Percentiles rank a stretch among this genome's conserved stretches.
phyloP scores from a whole-genome alignment of 2,888 invertebrate genomes.

The Cantharis rufa region DNA sequence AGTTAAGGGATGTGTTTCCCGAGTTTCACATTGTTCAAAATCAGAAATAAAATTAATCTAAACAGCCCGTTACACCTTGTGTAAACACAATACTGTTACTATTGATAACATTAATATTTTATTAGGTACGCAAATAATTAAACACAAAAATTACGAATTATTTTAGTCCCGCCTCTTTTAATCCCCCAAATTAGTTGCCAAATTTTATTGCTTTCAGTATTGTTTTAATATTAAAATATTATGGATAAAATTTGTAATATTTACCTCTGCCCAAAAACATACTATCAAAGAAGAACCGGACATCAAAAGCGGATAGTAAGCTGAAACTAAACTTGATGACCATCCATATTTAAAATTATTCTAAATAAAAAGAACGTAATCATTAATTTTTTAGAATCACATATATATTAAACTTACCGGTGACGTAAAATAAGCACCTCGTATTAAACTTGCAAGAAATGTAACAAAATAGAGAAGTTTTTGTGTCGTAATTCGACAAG shows the following conservation, averaged over 20 bases:
- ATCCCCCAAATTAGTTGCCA: too few species aligned
- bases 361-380: constrained; percentile 54
- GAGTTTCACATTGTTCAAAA: too few species aligned
- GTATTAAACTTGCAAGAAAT: constrained; percentile 80
- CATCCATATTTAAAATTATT: constrained; percentile 80
- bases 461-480: constrained; percentile 87
- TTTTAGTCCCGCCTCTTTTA: too few species aligned
- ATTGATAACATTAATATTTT: too few species aligned
- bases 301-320: constrained; percentile 87
- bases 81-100: too few species aligned
- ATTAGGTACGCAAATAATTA: too few species aligned
- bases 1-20: too few species aligned
- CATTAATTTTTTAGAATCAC: background rate
- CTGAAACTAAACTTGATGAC: constrained; percentile 84
- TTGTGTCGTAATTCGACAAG: constrained; percentile 86
- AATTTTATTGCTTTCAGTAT: too few species aligned
- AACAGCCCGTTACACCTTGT: too few species aligned
- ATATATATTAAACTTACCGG: constrained; percentile 67
- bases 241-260: constrained; percentile 36
- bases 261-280: constrained; percentile 93
- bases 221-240: too few species aligned
- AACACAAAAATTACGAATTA: too few species aligned
- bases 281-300: constrained; percentile 89
- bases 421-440: constrained; percentile 88
- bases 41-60: too few species aligned